Conservation (phyloP, 2,888 invertebrate genomes). For the Marronus borbonicus region DNA sequence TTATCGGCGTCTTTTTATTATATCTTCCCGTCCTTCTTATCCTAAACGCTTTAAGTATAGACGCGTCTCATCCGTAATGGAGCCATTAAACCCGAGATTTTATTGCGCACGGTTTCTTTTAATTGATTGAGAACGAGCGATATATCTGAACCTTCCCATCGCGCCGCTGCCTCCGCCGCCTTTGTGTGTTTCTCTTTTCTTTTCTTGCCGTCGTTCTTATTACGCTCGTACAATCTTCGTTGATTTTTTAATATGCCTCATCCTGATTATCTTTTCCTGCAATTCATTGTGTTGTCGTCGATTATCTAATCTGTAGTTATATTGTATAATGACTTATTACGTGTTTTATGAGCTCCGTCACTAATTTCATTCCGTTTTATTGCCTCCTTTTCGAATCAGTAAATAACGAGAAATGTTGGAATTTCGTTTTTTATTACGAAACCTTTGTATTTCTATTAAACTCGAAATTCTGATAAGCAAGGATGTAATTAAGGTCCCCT, state of each 20-base stretch:
- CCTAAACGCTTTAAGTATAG: slow-evolving; percentile 18
- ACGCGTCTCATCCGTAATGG: slow-evolving; percentile 24
- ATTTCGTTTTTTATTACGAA: slow-evolving; percentile 19
- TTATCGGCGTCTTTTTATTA: slow-evolving; percentile 1
- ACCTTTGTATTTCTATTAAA: slow-evolving; percentile 8
- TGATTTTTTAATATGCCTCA: slow-evolving; percentile 48
- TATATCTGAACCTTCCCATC: background rate
- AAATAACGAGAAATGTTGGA: slow-evolving; percentile 22
- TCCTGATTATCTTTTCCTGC: slow-evolving; percentile 46
- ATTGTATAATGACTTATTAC: slow-evolving; percentile 44
- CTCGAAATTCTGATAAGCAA: slow-evolving; percentile 1
- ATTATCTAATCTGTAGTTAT: slow-evolving; percentile 36
- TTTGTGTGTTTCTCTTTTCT: background rate
- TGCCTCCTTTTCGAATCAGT: slow-evolving; percentile 22
- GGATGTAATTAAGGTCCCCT: slow-evolving; percentile 8
- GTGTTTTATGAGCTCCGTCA: slow-evolving; percentile 26
- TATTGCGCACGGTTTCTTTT: slow-evolving; percentile 33
- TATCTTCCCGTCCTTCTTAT: background rate
- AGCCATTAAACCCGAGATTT: slow-evolving; percentile 37
- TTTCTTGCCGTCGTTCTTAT: slow-evolving; percentile 19
- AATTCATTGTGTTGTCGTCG: slow-evolving; percentile 35
- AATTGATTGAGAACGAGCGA: slow-evolving; percentile 39
- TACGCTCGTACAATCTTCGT: slow-evolving; percentile 15
- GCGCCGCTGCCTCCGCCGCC: background rate
- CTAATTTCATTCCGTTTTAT: slow-evolving; percentile 40